These are phyloP conservation scores for Papilio gigon DNA, from an alignment of 2,888 invertebrate genomes.

Conservation along the genomic window DNA sequence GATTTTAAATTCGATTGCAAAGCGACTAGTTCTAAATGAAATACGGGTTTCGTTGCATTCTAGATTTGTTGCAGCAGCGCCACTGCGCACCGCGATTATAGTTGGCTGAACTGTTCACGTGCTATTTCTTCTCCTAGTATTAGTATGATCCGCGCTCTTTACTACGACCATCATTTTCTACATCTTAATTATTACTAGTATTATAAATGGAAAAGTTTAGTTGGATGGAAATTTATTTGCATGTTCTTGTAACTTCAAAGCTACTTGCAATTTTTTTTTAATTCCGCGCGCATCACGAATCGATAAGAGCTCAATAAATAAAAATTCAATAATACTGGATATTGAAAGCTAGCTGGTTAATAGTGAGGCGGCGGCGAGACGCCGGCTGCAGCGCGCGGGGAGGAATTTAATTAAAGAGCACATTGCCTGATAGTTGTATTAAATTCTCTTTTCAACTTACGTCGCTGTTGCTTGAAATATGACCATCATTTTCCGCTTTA, in stretches of 20 bases:
- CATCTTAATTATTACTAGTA: too few relatives aligned
- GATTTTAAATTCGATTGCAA: not conserved
- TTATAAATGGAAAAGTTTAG: too few relatives aligned
- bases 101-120: too few relatives aligned
- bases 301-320: too few relatives aligned
- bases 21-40: not conserved
- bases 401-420: constrained; percentile 9
- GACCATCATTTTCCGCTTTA: constrained; percentile 17
- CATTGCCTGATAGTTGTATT: constrained; percentile 18
- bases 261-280: not conserved
- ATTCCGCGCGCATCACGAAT: too few relatives aligned
- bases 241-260: too few relatives aligned
- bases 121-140: too few relatives aligned
- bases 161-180: too few relatives aligned
- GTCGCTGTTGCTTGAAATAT: constrained; percentile 17
- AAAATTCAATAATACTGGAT: not conserved
- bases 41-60: constrained; percentile 7
- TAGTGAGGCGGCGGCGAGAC: constrained; percentile 1
- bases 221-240: too few relatives aligned
- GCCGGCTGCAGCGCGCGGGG: not conserved
- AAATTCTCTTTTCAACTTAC: constrained; percentile 22
- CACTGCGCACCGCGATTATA: too few relatives aligned
- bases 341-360: not conserved
- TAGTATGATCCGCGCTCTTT: too few relatives aligned
- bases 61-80: not conserved